Conservation (phyloP, 2,797 vertebrate species). For the Falco concolor region DNA sequence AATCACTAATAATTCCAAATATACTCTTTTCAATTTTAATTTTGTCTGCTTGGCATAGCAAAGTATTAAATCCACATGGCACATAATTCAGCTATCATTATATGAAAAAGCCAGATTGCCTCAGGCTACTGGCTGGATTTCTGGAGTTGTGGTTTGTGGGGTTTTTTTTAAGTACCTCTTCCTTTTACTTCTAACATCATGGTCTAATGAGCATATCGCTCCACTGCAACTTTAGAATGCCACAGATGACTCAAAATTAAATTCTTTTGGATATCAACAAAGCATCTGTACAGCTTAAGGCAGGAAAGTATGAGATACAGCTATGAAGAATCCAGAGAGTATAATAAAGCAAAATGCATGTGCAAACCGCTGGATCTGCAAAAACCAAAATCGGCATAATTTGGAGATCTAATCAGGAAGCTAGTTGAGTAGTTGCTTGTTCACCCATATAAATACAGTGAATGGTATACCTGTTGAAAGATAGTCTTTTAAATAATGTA, state of each 20-base stretch:
- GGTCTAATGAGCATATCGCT: background rate
- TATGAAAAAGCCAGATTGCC: background rate
- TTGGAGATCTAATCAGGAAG: constrained; percentile 19
- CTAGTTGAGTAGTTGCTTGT: background rate
- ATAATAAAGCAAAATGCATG: background rate
- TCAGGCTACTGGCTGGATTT: background rate
- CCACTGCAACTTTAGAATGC: background rate
- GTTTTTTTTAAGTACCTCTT: background rate
- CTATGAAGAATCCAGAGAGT: constrained; percentile 5
- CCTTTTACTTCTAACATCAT: background rate
- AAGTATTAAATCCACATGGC: background rate
- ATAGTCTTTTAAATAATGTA: background rate
- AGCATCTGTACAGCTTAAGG: constrained; percentile 24
- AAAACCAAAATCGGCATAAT: background rate
- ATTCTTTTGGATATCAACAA: background rate
- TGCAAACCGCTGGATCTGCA: background rate
- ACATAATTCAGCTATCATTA: background rate
- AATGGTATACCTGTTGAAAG: background rate
- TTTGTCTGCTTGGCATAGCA: background rate
- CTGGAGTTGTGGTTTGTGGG: background rate
- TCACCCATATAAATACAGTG: background rate
- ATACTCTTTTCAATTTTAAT: background rate
- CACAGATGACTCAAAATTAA: constrained; percentile 3
- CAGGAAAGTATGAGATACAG: background rate
- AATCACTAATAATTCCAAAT: background rate